Percentiles rank a stretch among this genome's conserved stretches.
These are phyloP conservation scores for Picathartes gymnocephalus DNA, from an alignment of 2,113 vertebrate genomes.

Conservation along the genomic window DNA sequence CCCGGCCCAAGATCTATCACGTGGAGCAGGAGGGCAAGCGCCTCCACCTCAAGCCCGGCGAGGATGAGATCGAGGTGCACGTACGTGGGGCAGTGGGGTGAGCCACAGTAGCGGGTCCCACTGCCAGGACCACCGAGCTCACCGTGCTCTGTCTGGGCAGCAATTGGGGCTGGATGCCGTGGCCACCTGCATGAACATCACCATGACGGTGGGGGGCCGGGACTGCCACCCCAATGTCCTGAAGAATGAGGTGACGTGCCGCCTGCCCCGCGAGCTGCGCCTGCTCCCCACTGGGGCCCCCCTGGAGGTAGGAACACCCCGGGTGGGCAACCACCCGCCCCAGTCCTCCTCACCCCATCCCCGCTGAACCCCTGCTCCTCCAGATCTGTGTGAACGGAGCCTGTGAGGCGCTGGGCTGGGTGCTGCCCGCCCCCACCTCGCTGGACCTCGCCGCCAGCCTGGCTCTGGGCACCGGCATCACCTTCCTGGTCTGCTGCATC, in stretches of 20 bases:
- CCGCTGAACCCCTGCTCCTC: background rate
- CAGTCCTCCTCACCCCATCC: rapidly evolving
- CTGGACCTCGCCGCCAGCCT: constrained; percentile 77
- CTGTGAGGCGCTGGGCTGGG: constrained; percentile 76
- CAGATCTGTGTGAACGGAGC: constrained; percentile 76
- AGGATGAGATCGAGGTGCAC: constrained; percentile 79
- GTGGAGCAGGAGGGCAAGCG: constrained; percentile 69
- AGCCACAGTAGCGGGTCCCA: background rate
- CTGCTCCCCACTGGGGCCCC: constrained; percentile 70
- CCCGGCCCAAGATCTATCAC: constrained; percentile 69
- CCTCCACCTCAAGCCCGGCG: constrained; percentile 74
- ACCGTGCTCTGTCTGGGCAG: constrained; percentile 63
- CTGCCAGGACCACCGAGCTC: rapidly evolving
- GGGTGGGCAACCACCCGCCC: rapidly evolving
- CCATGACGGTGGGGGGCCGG: constrained; percentile 81
- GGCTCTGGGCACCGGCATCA: constrained; percentile 74
- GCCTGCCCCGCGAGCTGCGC: constrained; percentile 76
- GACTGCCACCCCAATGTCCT: constrained; percentile 83
- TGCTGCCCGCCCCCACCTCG: constrained; percentile 65
- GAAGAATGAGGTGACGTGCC: constrained; percentile 87
- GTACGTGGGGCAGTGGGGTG: constrained; percentile 60
- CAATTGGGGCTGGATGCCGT: constrained; percentile 81
- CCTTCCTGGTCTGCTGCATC: constrained; percentile 71
- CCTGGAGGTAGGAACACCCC: constrained; percentile 73
- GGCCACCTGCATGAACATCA: constrained; percentile 83